A percentile compares a stretch with the other conserved stretches of the same genome.
phyloP scores from a whole-genome alignment of 2,797 vertebrate species.

The Sebastolobus alascanus region DNA sequence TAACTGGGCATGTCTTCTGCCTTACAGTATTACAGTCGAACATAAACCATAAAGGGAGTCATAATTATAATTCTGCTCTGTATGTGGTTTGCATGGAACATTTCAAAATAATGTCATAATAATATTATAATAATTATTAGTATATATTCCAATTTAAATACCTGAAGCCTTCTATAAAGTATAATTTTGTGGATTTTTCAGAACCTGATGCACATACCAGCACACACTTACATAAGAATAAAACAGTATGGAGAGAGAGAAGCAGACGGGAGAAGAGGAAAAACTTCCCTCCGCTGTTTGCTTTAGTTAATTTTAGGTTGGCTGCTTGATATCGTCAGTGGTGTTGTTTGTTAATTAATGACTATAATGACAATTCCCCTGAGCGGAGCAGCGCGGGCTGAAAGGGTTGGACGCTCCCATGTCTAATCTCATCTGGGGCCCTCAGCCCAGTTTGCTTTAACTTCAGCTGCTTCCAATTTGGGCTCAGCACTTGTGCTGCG shows the following conservation, averaged over 20 bases:
- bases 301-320: conserved; percentile 35
- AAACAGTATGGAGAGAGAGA: conserved; percentile 18
- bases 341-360: conserved; percentile 64
- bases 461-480: conserved; percentile 80
- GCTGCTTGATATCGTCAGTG: conserved; percentile 25
- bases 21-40: neutral
- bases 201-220: conserved; percentile 36
- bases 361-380: conserved; percentile 54
- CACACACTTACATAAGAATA: conserved; percentile 39
- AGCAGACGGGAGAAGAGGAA: conserved; percentile 7
- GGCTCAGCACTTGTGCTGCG: conserved; percentile 60
- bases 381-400: conserved; percentile 35
- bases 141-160: conserved; percentile 43
- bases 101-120: conserved; percentile 49
- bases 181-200: conserved; percentile 30
- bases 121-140: conserved; percentile 42
- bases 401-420: conserved; percentile 42
- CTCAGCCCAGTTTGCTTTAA: conserved; percentile 49
- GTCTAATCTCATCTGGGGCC: conserved; percentile 64
- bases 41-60: conserved; percentile 12
- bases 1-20: neutral
- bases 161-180: neutral
- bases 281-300: conserved; percentile 17
- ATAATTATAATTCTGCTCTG: conserved; percentile 34
- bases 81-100: conserved; percentile 49